Evolutionary conservation across 2,888 invertebrate species (phyloP), one percentile per base, ranked within the genome.

Genomic region (Chymomyza amoena): DNA sequence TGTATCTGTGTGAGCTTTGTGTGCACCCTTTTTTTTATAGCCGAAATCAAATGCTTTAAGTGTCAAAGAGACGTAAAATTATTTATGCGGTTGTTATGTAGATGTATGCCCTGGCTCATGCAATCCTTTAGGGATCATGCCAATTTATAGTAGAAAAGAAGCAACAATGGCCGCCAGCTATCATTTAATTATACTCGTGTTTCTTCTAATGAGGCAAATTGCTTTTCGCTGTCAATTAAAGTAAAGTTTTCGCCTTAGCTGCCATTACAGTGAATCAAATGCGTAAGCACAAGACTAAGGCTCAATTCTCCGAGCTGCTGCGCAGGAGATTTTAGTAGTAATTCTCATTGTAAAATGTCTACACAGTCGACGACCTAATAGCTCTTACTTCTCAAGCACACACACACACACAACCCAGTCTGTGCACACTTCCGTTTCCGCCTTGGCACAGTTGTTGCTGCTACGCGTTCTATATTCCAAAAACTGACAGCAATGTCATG

Each of bases 141-240:
- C 39, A 45, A 45, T 45, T 45, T 45, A 45, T 45, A 45, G 39
- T 13, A 10, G 6, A 13, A 45, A 13, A 45, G 39, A 13, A 45
- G 13, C 39, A 45, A 45, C 39, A 45, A 45, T 54, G 16, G 54
- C 54, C 54, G 16, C 18, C 54, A 57, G 36, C 60, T 73, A 78
- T 80, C 80, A 84, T 83, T 83, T 83, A 87, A 83, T 83, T 83
- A 87, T 83, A 76, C 87, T 83, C 87, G 82, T 87, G 84, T 83
- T 83, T 78, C 76, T 70, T 77, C 80, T 84, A 84, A 84, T 84
- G 85, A 84, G 85, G 78, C 86, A 87, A 84, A 87, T 84, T 86
- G 85, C 88, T 81, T 85, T 84, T 85, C 84, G 86, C 84, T 84
- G 88, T 85, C 88, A 86, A 86, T 85, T 87, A 84, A 85, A 84